phyloP scores from a whole-genome alignment of 2,888 invertebrate genomes.

The Parapristionchus giblindavisi region DNA sequence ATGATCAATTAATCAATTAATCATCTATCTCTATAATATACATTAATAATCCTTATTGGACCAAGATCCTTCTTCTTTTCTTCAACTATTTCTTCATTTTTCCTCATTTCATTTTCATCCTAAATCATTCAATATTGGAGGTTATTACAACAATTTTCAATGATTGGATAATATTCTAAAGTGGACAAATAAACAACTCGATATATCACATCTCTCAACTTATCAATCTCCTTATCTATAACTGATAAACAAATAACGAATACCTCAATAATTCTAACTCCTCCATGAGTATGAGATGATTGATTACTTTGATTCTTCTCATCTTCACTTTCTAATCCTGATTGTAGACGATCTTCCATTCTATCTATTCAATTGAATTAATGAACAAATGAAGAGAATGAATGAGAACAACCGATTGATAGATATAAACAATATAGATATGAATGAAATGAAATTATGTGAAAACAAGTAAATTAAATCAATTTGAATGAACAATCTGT shows the following conservation, averaged over 20 bases:
- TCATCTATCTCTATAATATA: neutral
- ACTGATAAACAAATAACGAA: neutral
- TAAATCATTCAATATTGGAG: neutral
- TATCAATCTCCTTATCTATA: neutral
- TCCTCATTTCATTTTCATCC: conserved; percentile 26
- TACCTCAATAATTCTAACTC: conserved; percentile 32
- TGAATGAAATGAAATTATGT: conserved; percentile 15
- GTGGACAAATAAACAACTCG: no score
- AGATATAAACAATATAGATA: neutral
- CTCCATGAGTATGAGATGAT: conserved; percentile 19
- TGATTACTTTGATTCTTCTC: conserved; percentile 25
- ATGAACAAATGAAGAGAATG: neutral
- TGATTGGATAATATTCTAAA: no score
- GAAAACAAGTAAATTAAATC: neutral
- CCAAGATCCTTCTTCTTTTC: conserved; percentile 1
- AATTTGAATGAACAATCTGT: neutral
- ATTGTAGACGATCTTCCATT: conserved; percentile 30
- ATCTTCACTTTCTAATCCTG: conserved; percentile 38
- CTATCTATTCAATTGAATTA: neutral
- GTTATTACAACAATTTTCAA: neutral
- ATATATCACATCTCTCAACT: neutral
- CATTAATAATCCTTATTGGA: conserved; percentile 25
- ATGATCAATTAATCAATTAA: neutral
- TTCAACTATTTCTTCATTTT: conserved; percentile 13
- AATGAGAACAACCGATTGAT: neutral